phyloP scores from a whole-genome alignment of 2,113 vertebrate species.

The Notarius quadriscutis region DNA sequence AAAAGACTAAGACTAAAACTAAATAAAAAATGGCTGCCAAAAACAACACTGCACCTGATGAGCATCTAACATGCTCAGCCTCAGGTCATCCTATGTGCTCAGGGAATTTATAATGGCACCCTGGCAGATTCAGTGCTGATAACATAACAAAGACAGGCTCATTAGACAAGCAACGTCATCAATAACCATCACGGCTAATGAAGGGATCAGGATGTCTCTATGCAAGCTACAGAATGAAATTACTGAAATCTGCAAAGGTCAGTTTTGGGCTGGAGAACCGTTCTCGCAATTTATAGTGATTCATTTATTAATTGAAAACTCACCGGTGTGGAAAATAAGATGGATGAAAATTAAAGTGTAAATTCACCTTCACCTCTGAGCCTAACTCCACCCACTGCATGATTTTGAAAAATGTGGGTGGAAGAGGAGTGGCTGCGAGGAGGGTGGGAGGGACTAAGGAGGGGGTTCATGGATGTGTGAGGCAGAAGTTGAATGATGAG shows the following conservation, averaged over 20 bases:
- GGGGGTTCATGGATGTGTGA: no score
- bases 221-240: conserved; percentile 25
- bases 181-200: conserved; percentile 37
- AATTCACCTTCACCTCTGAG: no score
- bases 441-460: no score
- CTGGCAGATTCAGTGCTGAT: not conserved
- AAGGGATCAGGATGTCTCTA: conserved; percentile 28
- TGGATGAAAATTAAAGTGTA: not conserved
- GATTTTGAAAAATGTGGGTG: no score
- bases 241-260: not conserved
- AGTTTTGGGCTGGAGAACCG: not conserved
- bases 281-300: not conserved
- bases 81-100: not conserved
- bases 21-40: no score
- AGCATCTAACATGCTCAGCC: not conserved
- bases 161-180: conserved; percentile 44
- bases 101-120: not conserved
- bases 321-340: not conserved
- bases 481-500: no score
- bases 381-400: no score
- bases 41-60: not conserved
- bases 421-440: no score
- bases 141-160: conserved; percentile 37
- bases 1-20: no score
- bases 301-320: not conserved